These are phyloP conservation scores for Leuciscus idus DNA, from an alignment of 2,113 vertebrate genomes.

Conservation along the genomic window DNA sequence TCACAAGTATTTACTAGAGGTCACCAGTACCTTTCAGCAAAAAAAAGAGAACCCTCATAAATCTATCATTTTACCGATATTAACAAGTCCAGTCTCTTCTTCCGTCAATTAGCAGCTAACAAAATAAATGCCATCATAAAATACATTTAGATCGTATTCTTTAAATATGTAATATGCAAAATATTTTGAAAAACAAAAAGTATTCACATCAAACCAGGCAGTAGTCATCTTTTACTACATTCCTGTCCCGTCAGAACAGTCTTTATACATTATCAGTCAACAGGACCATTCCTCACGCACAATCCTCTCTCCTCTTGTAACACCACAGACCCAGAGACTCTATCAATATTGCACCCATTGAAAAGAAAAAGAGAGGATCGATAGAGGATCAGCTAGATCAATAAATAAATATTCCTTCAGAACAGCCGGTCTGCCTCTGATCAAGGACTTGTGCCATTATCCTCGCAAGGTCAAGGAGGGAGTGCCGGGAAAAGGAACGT, in stretches of 20 bases:
- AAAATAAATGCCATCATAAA: constrained; percentile 72
- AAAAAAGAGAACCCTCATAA: constrained; percentile 43
- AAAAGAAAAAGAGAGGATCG: constrained; percentile 52
- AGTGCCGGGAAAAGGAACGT: constrained; percentile 5
- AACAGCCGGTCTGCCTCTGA: constrained; percentile 37
- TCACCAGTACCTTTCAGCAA: constrained; percentile 55
- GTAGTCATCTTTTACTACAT: constrained; percentile 60
- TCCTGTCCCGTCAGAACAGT: constrained; percentile 48
- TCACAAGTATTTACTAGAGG: constrained; percentile 54
- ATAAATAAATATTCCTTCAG: constrained; percentile 40
- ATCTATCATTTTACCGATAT: constrained; percentile 33
- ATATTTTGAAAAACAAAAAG: constrained; percentile 39
- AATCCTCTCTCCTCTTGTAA: constrained; percentile 46
- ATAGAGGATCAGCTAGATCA: constrained; percentile 48
- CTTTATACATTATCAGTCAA: constrained; percentile 17
- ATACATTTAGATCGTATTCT: constrained; percentile 54
- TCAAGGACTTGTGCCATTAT: constrained; percentile 38
- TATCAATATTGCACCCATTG: constrained; percentile 63
- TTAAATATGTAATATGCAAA: constrained; percentile 69
- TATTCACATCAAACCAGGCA: constrained; percentile 76
- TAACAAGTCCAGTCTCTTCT: constrained; percentile 72
- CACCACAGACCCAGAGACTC: constrained; percentile 51
- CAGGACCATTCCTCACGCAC: constrained; percentile 33
- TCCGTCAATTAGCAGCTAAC: constrained; percentile 85
- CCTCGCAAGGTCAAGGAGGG: constrained; percentile 42